These are phyloP conservation scores for Aradophagus sp. DNA, from an alignment of 1,140 invertebrate genomes.

Conservation along the genomic window DNA sequence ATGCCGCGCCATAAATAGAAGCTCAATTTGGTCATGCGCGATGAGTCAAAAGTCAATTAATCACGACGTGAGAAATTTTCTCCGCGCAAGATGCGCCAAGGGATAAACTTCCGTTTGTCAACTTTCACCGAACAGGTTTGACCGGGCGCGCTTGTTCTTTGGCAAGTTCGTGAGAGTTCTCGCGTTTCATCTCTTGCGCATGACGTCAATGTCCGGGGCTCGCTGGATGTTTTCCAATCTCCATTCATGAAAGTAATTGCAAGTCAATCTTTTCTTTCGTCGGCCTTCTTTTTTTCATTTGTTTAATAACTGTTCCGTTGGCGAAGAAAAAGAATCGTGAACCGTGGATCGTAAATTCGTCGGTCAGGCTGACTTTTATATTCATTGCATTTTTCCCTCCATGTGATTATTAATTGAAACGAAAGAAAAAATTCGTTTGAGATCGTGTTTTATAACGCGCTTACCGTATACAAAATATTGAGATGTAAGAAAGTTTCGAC, in stretches of 20 bases:
- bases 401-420: no score
- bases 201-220: no score
- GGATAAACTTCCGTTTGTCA: constrained; percentile 50
- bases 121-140: constrained; percentile 55
- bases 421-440: no score
- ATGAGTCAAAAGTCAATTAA: constrained; percentile 39
- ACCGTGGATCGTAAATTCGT: constrained; percentile 9
- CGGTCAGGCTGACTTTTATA: constrained; percentile 6
- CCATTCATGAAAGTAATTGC: constrained; percentile 5
- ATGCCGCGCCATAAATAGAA: constrained; percentile 26
- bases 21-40: not conserved
- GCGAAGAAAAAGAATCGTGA: constrained; percentile 4
- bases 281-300: no score
- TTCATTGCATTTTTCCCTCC: no score
- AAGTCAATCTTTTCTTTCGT: no score
- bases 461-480: no score
- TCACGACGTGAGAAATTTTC: constrained; percentile 32
- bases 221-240: not conserved
- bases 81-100: constrained; percentile 41
- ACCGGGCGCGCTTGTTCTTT: constrained; percentile 23
- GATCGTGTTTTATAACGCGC: no score
- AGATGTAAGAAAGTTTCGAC: no score
- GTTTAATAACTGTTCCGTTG: constrained; percentile 16
- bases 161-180: constrained; percentile 14
- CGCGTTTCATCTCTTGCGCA: constrained; percentile 18